Percentiles rank a stretch among this genome's conserved stretches.
Evolutionary conservation across 2,113 vertebrate species (phyloP).

Genomic region (Mormyrus lacerda): DNA sequence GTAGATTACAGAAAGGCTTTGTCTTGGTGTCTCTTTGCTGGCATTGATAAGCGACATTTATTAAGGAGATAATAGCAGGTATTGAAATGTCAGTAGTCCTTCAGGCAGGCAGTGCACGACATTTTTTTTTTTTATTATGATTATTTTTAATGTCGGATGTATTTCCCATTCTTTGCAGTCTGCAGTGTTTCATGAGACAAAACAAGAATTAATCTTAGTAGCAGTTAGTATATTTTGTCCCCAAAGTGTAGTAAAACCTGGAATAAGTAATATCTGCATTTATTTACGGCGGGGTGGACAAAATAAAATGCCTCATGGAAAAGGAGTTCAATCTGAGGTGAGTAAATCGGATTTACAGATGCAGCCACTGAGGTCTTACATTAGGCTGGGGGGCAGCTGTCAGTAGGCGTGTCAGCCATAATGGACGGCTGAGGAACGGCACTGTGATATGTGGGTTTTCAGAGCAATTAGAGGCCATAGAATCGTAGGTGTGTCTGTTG

Average conservation of each 20-base stretch:
- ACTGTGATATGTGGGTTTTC: neutral
- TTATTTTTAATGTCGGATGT: neutral
- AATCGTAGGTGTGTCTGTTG: neutral
- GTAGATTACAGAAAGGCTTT: neutral
- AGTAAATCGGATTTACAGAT: neutral
- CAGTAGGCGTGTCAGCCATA: neutral
- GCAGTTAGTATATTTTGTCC: no score
- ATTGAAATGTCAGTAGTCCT: neutral
- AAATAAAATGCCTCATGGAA: neutral
- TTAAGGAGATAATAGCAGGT: neutral
- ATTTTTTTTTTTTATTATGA: neutral
- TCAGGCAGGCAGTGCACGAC: neutral
- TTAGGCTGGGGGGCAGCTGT: neutral
- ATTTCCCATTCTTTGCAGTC: neutral
- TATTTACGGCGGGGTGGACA: neutral
- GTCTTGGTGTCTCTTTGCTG: neutral
- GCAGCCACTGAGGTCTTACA: neutral
- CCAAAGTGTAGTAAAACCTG: no score
- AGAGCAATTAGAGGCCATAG: neutral
- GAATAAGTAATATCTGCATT: neutral
- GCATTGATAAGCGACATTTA: neutral
- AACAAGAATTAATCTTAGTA: no score
- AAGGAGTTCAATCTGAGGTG: neutral
- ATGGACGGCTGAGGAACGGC: neutral
- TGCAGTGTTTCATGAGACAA: neutral